Evolutionary conservation across 1,140 invertebrate genomes (phyloP).

Genomic region (Pseudomyrmex pallidus): DNA sequence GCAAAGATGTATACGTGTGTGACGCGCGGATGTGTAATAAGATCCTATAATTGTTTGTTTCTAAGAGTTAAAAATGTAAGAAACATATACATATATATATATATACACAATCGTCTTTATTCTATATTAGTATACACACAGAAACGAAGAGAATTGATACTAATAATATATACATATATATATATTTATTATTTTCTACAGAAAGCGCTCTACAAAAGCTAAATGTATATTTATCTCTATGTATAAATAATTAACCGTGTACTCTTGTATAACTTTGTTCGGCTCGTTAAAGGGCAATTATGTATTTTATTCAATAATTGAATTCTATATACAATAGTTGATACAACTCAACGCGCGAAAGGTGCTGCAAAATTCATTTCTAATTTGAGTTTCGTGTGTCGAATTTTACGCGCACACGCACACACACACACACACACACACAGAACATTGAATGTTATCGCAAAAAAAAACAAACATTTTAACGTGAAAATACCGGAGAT

Average conservation of each 20-base stretch:
- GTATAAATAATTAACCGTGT: constrained; percentile 50
- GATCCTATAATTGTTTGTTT: constrained; percentile 40
- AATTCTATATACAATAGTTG: no score
- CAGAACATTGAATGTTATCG: background rate
- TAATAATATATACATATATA: background rate
- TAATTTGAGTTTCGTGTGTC: constrained; percentile 41
- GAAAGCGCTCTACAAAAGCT: constrained; percentile 14
- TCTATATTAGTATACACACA: constrained; percentile 51
- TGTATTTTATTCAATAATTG: constrained; percentile 49
- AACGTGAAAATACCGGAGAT: background rate
- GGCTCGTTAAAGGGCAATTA: constrained; percentile 22
- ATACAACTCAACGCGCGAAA: constrained; percentile 38
- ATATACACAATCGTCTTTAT: background rate
- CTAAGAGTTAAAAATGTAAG: constrained; percentile 34
- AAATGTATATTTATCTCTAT: constrained; percentile 38
- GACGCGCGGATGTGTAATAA: constrained; percentile 24
- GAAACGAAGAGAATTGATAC: constrained; percentile 49
- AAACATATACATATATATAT: constrained; percentile 35
- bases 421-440: no score
- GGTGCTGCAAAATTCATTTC: background rate
- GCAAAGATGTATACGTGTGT: constrained; percentile 30
- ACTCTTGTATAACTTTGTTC: constrained; percentile 46
- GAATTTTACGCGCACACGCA: no score
- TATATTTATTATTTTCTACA: constrained; percentile 65
- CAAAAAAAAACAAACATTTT: constrained; percentile 38